Percentiles rank a stretch among this genome's conserved stretches.
Conservation (phyloP, 2,113 vertebrate genomes). For the Panurus biarmicus region DNA sequence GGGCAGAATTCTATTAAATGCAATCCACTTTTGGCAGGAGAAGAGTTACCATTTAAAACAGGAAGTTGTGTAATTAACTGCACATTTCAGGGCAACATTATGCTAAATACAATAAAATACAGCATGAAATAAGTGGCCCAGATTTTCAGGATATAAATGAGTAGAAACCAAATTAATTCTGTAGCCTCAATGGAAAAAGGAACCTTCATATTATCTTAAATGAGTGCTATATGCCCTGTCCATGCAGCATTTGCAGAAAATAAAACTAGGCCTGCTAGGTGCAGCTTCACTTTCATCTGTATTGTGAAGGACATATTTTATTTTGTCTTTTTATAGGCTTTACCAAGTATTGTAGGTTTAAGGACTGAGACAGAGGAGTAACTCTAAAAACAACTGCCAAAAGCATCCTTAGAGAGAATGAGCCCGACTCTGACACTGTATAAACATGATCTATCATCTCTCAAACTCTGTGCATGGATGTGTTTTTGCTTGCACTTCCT, state of each 20-base stretch:
- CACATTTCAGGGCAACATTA: neutral
- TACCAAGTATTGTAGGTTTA: neutral
- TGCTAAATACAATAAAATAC: neutral
- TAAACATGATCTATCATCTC: neutral
- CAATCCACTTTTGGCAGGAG: neutral
- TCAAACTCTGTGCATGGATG: neutral
- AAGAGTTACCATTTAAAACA: neutral
- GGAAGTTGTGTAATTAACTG: neutral
- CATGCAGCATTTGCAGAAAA: neutral
- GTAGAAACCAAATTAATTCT: neutral
- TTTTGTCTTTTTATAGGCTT: neutral
- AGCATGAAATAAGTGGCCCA: neutral
- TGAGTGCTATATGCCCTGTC: neutral
- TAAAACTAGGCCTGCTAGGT: neutral
- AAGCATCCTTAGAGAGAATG: neutral
- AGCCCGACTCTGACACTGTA: neutral
- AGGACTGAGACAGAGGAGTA: neutral
- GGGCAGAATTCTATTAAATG: neutral
- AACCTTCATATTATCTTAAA: neutral
- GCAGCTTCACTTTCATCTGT: neutral
- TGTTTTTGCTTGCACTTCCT: neutral
- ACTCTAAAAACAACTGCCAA: neutral
- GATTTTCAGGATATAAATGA: neutral
- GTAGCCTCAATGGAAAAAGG: neutral
- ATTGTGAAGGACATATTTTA: neutral